Conservation (phyloP, 2,113 vertebrate species). For the Eurystomus gularis region DNA sequence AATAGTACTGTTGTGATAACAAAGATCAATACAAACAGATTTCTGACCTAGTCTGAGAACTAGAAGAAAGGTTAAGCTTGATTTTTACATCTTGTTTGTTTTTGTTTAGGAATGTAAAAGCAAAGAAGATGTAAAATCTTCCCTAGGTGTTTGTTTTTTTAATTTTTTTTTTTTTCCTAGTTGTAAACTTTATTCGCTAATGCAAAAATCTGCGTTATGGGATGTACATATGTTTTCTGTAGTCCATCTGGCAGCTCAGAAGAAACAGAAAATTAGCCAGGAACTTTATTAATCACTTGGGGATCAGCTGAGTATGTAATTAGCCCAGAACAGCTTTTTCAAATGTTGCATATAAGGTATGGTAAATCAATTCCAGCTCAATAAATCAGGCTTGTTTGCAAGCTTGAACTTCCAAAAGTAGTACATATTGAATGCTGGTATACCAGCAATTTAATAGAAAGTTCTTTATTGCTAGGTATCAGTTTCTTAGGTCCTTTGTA, state of each 20-base stretch:
- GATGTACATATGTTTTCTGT: constrained; percentile 15
- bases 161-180: background rate
- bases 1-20: background rate
- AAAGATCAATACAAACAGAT: background rate
- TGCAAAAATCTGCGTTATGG: constrained; percentile 2
- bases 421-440: background rate
- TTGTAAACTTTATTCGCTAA: background rate
- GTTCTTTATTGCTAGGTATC: background rate
- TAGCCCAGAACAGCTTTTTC: constrained; percentile 42
- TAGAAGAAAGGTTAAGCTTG: background rate
- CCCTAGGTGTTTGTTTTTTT: background rate
- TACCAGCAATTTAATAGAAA: background rate
- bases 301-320: constrained; percentile 36
- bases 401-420: background rate
- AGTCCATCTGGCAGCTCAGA: constrained; percentile 41
- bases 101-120: background rate
- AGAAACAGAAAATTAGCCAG: constrained; percentile 38
- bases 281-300: constrained; percentile 58
- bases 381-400: constrained; percentile 16
- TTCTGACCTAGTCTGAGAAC: background rate
- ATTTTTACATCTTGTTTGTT: background rate
- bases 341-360: background rate
- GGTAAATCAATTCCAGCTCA: constrained; percentile 8
- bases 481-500: background rate
- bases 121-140: background rate